These are phyloP conservation scores for Goniozus legneri DNA, from an alignment of 1,140 invertebrate species.

Conservation along the genomic window DNA sequence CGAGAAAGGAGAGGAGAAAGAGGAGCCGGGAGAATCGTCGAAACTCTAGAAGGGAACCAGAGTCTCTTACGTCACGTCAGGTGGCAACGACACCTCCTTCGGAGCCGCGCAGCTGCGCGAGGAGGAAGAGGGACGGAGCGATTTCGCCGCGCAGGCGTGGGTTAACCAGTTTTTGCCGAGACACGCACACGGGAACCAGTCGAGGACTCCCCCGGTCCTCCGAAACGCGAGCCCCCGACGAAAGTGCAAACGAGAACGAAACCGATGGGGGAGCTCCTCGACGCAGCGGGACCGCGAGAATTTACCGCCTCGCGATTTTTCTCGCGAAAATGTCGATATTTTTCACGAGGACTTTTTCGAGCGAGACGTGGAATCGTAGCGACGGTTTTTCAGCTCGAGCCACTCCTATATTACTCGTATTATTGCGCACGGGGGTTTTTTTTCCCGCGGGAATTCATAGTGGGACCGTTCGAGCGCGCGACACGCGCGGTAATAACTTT, in stretches of 20 bases:
- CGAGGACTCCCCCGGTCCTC: neutral
- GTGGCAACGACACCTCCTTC: constrained; percentile 21
- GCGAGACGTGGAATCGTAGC: no score
- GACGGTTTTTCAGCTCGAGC: no score
- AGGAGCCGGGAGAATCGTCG: constrained; percentile 1
- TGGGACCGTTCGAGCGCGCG: no score
- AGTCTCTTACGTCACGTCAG: constrained; percentile 21
- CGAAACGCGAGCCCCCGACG: neutral
- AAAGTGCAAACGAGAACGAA: constrained; percentile 2
- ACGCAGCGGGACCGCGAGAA: no score
- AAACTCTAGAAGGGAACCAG: constrained; percentile 1
- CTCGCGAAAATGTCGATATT: no score
- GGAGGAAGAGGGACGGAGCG: constrained; percentile 17
- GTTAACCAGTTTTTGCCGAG: constrained; percentile 26
- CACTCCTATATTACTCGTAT: no score
- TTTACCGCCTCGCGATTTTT: no score
- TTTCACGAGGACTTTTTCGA: no score
- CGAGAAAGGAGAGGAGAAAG: neutral
- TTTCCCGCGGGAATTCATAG: no score
- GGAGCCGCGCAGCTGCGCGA: neutral
- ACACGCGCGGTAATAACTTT: constrained; percentile 37
- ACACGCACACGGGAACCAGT: neutral
- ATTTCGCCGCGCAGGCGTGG: constrained; percentile 19
- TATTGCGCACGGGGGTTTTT: no score
- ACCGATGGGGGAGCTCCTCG: neutral